Evolutionary conservation across 2,888 invertebrate genomes (phyloP), one percentile per base, ranked within the genome.

Genomic region (Cephus spinipes): DNA sequence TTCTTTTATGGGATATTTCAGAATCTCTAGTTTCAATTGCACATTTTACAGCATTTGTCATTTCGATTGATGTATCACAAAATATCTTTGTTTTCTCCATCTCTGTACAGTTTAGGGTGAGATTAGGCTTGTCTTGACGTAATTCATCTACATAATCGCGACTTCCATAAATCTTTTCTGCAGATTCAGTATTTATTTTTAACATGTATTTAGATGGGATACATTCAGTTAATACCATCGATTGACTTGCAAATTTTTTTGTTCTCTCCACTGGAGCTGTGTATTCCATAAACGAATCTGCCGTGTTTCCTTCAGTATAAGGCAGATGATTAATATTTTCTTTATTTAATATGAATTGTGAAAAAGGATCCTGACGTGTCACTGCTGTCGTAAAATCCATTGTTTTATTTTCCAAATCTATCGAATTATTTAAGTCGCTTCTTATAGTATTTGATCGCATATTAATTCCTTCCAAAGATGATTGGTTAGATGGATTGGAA

Each of bases 341-440:
- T 23, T 55, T 55, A 23, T 55, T 55, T 55, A 55, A 55, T 55
- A 55, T 55, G 2, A 55, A 55, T 55, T 23, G 9, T 23, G 55
- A 55, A 23, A 55, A 6, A 55, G 23, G 23, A 55, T 55, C 23
- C 23, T 55, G 9, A 55, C 9, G 6, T 23, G 76, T 79, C 31
- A 83, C 1, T 73, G 76, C 73, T 69, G 81, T 73, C 4, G 81
- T 84, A 12, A 84, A 77, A 74, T 84, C 82, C 75, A 82, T 82
- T 34, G 83, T 76, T n/a, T 74, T 23, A 80, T 84, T 75, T 75
- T 79, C 77, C 40, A 71, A 55, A 68, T 73, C 73, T 31, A 71
- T 71, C 11, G 71, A 71, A 69, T 40, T 23, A 11, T 75, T 32
- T 0, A n/a, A 31, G 36, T n/a, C 40, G 23, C 69, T 32, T 12